Evolutionary conservation across 2,113 vertebrate species (phyloP).

Genomic region (Antennarius striatus): DNA sequence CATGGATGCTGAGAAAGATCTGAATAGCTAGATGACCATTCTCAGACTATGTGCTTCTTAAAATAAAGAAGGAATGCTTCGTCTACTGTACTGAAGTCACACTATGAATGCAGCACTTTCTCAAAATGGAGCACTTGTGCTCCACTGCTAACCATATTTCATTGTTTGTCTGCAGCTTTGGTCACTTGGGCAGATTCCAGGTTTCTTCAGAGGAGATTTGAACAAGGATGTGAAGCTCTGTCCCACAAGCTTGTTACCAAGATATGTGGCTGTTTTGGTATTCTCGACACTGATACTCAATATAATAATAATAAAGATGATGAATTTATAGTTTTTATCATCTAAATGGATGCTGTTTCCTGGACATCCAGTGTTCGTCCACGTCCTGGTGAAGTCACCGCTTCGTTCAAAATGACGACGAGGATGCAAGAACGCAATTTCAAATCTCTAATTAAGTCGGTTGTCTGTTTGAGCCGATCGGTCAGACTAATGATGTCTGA

Average conservation of each 20-base stretch:
- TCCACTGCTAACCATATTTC: too few species aligned
- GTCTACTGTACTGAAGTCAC: too few species aligned
- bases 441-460: slow-evolving; percentile 52
- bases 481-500: slow-evolving; percentile 50
- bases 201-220: not conserved
- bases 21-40: too few species aligned
- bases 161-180: too few species aligned
- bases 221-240: not conserved
- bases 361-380: not conserved
- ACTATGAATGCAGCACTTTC: too few species aligned
- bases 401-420: slow-evolving; percentile 45
- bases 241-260: too few species aligned
- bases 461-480: slow-evolving; percentile 28
- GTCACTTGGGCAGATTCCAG: too few species aligned
- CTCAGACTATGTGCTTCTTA: too few species aligned
- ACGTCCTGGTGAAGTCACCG: slow-evolving; percentile 33
- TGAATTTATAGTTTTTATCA: slow-evolving; percentile 19
- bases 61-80: too few species aligned
- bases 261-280: not conserved
- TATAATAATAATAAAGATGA: not conserved
- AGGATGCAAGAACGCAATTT: slow-evolving; percentile 31
- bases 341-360: slow-evolving; percentile 1
- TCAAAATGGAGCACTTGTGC: too few species aligned
- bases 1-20: too few species aligned
- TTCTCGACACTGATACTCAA: not conserved